phyloP scores from a whole-genome alignment of 1,140 invertebrate species.

The Drosophila melanogaster region DNA sequence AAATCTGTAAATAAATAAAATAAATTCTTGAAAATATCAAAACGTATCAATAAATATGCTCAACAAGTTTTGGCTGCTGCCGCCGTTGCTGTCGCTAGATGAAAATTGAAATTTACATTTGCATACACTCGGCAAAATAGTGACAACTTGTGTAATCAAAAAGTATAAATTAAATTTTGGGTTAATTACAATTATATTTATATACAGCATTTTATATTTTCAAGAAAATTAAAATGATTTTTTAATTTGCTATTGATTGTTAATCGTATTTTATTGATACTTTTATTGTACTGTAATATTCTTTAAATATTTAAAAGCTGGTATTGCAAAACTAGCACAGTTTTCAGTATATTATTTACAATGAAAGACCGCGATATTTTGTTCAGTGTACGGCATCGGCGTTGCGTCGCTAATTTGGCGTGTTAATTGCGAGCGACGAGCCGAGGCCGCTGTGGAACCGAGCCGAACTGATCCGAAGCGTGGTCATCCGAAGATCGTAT shows the following conservation, averaged over 20 bases:
- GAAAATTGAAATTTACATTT: slow-evolving; percentile 20
- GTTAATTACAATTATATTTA: too few species aligned
- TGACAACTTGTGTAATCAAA: too few species aligned
- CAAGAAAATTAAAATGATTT: too few species aligned
- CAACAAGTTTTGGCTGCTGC: slow-evolving; percentile 67
- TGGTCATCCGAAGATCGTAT: slow-evolving; percentile 39
- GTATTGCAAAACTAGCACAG: too few species aligned
- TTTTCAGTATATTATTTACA: too few species aligned
- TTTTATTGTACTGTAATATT: too few species aligned
- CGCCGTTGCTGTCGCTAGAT: slow-evolving; percentile 6
- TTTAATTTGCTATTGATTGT: too few species aligned
- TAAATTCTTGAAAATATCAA: slow-evolving; percentile 79
- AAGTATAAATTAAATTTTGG: too few species aligned
- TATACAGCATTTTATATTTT: too few species aligned
- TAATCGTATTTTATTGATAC: too few species aligned
- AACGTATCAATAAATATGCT: slow-evolving; percentile 82
- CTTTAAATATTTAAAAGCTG: too few species aligned
- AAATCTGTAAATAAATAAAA: slow-evolving; percentile 82
- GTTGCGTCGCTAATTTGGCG: slow-evolving; percentile 75
- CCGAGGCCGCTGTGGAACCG: slow-evolving; percentile 42
- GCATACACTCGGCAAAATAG: slow-evolving; percentile 6
- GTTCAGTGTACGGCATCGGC: slow-evolving; percentile 10
- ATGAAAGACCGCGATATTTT: not conserved
- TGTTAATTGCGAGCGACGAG: slow-evolving; percentile 75
- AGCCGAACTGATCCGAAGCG: slow-evolving; percentile 48